phyloP scores from a whole-genome alignment of 2,113 vertebrate genomes.

The Podiceps cristatus region DNA sequence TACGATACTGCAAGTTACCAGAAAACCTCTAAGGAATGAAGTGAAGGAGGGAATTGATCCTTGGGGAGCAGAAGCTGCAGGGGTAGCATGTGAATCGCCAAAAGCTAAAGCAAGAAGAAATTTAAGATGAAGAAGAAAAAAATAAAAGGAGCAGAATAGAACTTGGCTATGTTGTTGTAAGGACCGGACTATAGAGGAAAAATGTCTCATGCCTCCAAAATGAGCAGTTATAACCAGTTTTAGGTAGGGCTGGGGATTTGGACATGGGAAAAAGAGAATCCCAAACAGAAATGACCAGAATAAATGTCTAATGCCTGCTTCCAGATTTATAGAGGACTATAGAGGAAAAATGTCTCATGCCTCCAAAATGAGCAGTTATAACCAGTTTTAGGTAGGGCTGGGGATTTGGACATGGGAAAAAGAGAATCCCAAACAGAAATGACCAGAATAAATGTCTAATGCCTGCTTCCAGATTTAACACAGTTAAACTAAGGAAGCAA shows the following conservation, averaged over 20 bases:
- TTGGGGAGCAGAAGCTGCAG: not conserved
- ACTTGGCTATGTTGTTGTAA: not conserved
- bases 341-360: not conserved
- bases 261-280: not conserved
- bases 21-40: slow-evolving; percentile 10
- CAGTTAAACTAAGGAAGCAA: not conserved
- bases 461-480: not conserved
- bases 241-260: not conserved
- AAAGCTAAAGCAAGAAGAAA: not conserved
- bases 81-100: not conserved
- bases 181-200: not conserved
- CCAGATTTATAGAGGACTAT: no score
- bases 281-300: not conserved
- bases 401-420: not conserved
- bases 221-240: not conserved
- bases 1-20: not conserved
- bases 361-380: not conserved
- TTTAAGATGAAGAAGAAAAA: not conserved
- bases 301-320: not conserved
- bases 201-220: not conserved
- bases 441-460: not conserved
- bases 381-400: not conserved
- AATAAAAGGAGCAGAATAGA: not conserved
- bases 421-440: not conserved
- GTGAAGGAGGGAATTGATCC: not conserved